These are phyloP conservation scores for Erebia aethiops DNA, from an alignment of 2,888 invertebrate species.

Conservation along the genomic window DNA sequence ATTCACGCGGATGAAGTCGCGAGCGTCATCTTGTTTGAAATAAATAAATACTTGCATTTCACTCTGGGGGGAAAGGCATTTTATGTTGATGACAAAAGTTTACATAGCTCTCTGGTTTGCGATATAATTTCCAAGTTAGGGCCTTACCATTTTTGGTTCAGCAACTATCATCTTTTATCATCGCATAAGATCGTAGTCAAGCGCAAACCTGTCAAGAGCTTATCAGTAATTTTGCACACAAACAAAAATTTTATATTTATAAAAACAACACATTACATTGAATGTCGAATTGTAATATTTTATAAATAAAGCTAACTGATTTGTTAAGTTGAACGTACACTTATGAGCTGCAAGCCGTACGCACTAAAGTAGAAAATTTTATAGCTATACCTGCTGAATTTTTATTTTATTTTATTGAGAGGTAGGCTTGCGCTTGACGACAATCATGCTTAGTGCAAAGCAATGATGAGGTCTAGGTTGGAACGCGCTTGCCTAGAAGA, in stretches of 20 bases:
- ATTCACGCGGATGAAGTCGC: too few species aligned
- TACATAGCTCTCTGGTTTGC: neutral
- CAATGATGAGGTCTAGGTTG: too few species aligned
- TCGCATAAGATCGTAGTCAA: neutral
- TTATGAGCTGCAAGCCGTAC: too few species aligned
- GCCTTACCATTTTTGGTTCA: slow-evolving; percentile 1
- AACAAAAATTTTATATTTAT: slow-evolving; percentile 30
- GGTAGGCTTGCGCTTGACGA: too few species aligned
- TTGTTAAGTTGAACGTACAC: too few species aligned
- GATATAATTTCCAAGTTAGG: slow-evolving; percentile 2
- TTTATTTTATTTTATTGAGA: too few species aligned
- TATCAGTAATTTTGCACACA: slow-evolving; percentile 23
- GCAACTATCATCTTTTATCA: slow-evolving; percentile 13
- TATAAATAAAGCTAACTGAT: neutral
- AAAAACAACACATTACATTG: slow-evolving; percentile 23
- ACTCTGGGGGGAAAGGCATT: neutral
- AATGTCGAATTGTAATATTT: slow-evolving; percentile 15
- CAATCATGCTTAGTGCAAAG: too few species aligned
- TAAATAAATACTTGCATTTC: too few species aligned
- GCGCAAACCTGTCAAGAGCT: slow-evolving; percentile 1
- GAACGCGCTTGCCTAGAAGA: too few species aligned
- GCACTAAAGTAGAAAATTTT: too few species aligned
- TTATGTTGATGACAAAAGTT: neutral
- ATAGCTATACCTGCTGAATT: too few species aligned
- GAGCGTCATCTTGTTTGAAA: too few species aligned